Evolutionary conservation across 2,888 invertebrate species (phyloP).

Genomic region (Cerastis rubricosa): DNA sequence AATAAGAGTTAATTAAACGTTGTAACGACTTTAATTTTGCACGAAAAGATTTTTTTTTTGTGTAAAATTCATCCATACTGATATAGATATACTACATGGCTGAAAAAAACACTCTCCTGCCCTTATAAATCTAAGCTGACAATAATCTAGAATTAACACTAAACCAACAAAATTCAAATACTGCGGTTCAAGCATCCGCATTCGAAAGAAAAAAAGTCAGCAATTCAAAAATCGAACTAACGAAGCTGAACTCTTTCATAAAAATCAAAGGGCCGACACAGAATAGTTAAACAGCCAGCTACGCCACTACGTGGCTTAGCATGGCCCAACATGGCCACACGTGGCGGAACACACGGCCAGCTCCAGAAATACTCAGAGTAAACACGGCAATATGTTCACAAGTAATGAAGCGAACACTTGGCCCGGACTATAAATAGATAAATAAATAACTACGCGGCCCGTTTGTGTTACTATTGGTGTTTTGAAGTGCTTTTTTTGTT

Average conservation of each 20-base stretch:
- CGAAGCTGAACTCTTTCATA: conserved; percentile 61
- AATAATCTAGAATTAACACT: conserved; percentile 4
- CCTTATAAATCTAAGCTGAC: neutral
- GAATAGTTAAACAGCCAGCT: conserved; percentile 61
- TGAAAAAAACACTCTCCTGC: neutral
- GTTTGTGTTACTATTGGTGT: conserved; percentile 67
- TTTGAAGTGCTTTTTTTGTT: conserved; percentile 66
- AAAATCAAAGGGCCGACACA: conserved; percentile 72
- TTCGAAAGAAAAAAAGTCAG: conserved; percentile 26
- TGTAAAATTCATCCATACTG: neutral
- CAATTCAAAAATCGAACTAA: conserved; percentile 54
- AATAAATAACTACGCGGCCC: conserved; percentile 78
- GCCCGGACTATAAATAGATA: conserved; percentile 85
- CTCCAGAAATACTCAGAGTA: conserved; percentile 87
- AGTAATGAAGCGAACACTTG: conserved; percentile 86
- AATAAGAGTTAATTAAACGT: neutral
- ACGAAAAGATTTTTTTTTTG: neutral
- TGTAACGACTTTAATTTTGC: neutral
- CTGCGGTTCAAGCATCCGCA: neutral
- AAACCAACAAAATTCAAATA: conserved; percentile 18
- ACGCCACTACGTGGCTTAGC: conserved; percentile 62
- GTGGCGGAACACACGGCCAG: conserved; percentile 84
- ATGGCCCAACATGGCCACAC: conserved; percentile 76
- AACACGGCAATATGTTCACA: conserved; percentile 87
- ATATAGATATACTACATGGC: neutral